Evolutionary conservation across 2,113 vertebrate genomes (phyloP).

Genomic region (Albula goreensis): DNA sequence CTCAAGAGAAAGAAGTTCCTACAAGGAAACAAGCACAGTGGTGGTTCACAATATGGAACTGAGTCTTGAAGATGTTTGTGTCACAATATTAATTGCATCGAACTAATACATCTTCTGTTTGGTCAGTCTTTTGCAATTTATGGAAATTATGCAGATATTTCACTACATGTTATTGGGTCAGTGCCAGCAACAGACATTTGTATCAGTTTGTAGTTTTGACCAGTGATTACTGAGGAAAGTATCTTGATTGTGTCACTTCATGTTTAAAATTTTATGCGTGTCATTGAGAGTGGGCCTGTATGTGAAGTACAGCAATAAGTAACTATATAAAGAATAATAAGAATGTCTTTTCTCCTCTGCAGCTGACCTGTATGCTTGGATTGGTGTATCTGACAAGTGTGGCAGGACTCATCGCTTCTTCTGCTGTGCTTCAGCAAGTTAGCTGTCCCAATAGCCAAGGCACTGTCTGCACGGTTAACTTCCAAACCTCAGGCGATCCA

Average conservation of each 20-base stretch:
- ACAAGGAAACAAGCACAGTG: not conserved
- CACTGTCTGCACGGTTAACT: constrained; percentile 28
- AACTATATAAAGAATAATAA: too few relatives aligned
- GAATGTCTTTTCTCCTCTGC: not conserved
- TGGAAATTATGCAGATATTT: not conserved
- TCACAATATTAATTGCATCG: not conserved
- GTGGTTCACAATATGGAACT: not conserved
- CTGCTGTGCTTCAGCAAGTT: constrained; percentile 77
- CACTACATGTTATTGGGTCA: not conserved
- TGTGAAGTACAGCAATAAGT: too few relatives aligned
- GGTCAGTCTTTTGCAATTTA: too few relatives aligned
- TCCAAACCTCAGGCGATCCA: constrained; percentile 34
- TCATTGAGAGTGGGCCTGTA: too few relatives aligned
- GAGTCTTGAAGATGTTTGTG: not conserved
- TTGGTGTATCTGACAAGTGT: constrained; percentile 89
- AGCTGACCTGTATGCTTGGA: constrained; percentile 88
- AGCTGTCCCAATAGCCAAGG: constrained; percentile 52
- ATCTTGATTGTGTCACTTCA: not conserved
- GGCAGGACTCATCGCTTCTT: constrained; percentile 77
- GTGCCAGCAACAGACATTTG: not conserved
- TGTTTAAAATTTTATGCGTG: not conserved
- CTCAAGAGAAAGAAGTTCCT: too few relatives aligned
- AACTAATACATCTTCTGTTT: not conserved
- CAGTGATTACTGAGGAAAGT: too few relatives aligned
- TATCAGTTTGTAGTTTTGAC: too few relatives aligned